phyloP scores from a whole-genome alignment of 2,888 invertebrate genomes.

The Vesta saturnalis region DNA sequence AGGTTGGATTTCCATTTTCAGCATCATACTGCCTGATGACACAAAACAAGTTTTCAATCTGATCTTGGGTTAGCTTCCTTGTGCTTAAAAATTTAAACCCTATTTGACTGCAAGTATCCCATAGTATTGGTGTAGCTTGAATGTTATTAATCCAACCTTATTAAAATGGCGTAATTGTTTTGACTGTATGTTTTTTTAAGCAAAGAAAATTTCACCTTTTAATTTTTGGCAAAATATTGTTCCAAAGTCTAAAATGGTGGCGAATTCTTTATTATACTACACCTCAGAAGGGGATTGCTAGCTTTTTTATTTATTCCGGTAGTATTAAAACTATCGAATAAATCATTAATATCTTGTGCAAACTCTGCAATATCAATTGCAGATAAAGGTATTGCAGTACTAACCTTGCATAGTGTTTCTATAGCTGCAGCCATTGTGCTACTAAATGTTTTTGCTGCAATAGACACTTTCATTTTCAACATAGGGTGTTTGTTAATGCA shows the following conservation, averaged over 20 bases:
- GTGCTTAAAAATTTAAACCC: neutral
- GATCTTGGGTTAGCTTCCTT: neutral
- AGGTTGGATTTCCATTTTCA: neutral
- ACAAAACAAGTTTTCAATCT: neutral
- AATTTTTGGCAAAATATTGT: neutral
- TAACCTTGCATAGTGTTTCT: neutral
- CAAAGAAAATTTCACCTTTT: neutral
- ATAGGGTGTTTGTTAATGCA: neutral
- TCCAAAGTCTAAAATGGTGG: neutral
- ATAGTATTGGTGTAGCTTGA: neutral
- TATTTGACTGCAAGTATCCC: neutral
- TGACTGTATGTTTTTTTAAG: neutral
- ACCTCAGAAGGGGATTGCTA: neutral
- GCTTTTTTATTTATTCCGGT: neutral
- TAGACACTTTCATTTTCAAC: slow-evolving; percentile 11
- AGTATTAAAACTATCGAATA: neutral
- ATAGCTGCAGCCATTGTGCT: neutral
- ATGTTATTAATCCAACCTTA: neutral
- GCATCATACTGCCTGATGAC: neutral
- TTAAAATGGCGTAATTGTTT: neutral
- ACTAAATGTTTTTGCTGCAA: slow-evolving; percentile 4
- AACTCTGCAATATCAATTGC: neutral
- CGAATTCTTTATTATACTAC: too few relatives aligned
- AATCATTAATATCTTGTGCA: neutral
- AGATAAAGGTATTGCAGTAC: neutral